Evolutionary conservation across 2,113 vertebrate genomes (phyloP), one percentile per base, ranked within the genome.

Genomic region (Sclerurus mexicanus): DNA sequence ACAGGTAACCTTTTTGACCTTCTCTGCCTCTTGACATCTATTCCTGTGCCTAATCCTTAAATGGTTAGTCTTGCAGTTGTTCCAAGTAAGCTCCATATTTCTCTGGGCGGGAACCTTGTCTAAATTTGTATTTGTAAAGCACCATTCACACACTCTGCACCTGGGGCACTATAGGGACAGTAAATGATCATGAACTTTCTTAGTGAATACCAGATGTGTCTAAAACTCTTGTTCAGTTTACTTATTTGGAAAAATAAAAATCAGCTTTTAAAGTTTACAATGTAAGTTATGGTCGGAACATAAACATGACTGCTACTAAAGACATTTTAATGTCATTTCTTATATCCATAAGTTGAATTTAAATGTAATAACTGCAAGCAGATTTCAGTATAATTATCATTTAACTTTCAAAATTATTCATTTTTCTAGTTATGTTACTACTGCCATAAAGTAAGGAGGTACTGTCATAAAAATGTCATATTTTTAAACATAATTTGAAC

Each of bases 31-130:
- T 83, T 56, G 78, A n/a, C 59, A 77, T 35, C 44, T 80, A 27
- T 62, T 80, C 22, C 52, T 49, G 40, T 91, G 28, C 44, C 56
- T 94, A 95, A 92, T 86, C 83, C 88, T 89, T 93, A 94, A 94
- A 90, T 81, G 72, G 44, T 86, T 90, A 46, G 33, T 81, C 52
- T 86, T 90, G 40, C 2, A 3, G 40, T 82, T 69, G 58, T 90
- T 87, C 89, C 44, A 83, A 95, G 58, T 30, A 82, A 50, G 40
- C 27, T 85, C 6, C 49, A 94, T 59, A 89, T 91, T 85, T 94
- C 46, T 89, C 37, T 73, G 82, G 91, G 87, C 6, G 11, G 81
- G 49, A 94, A 85, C 66, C 56, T 79, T 78, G 56, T 93, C 49
- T 60, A 76, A 74, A 85, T 94, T 92, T 87, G 49, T 91, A 53